These are phyloP conservation scores for Myodes glareolus DNA, from an alignment of 2,113 vertebrate genomes.

Conservation along the genomic window DNA sequence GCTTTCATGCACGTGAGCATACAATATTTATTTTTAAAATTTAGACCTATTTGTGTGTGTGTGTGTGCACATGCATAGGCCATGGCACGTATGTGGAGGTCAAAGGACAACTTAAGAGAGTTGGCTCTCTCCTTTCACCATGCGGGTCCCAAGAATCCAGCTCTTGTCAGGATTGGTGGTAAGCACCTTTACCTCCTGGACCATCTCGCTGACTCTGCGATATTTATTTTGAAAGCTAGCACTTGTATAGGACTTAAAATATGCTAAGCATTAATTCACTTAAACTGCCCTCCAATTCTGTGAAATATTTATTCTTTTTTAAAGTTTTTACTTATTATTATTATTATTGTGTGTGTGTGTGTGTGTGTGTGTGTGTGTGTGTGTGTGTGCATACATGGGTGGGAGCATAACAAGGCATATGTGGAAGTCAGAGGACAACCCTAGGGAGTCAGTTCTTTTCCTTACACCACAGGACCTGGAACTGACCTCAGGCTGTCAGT, in stretches of 20 bases:
- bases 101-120: background rate
- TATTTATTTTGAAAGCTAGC: constrained; percentile 21
- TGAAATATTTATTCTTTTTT: background rate
- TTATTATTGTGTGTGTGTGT: background rate
- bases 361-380: background rate
- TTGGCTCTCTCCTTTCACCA: background rate
- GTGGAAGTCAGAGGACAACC: background rate
- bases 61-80: background rate
- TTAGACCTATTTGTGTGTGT: background rate
- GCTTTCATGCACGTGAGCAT: background rate
- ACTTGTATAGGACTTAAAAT: too few relatives aligned
- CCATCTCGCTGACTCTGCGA: background rate
- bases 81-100: background rate
- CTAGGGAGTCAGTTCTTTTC: background rate
- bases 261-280: constrained; percentile 14
- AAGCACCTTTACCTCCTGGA: background rate
- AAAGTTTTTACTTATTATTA: background rate
- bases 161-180: background rate
- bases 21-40: background rate
- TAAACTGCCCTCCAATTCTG: background rate
- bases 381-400: background rate
- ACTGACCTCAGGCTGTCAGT: background rate
- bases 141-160: background rate
- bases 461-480: background rate
- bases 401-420: background rate